A percentile compares a stretch with the other conserved stretches of the same genome.
phyloP scores from a whole-genome alignment of 2,113 vertebrate genomes.

The Vombatus ursinus region DNA sequence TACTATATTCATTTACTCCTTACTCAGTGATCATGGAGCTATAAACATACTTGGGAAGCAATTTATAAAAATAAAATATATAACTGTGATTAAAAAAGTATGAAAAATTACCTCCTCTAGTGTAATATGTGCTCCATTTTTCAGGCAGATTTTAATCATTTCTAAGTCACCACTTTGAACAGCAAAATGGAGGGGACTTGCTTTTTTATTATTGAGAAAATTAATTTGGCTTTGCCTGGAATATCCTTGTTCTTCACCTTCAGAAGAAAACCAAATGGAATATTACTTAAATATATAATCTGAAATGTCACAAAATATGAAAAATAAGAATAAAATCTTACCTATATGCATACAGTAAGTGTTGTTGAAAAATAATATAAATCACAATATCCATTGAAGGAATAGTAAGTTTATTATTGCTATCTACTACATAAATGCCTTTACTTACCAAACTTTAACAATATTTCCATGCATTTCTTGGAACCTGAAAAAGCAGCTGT shows the following conservation, averaged over 20 bases:
- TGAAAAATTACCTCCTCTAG: constrained; percentile 90
- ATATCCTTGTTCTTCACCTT: constrained; percentile 89
- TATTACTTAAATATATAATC: not conserved
- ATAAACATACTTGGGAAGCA: not conserved
- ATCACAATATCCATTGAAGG: not conserved
- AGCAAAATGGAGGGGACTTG: constrained; percentile 94
- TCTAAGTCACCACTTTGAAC: constrained; percentile 95
- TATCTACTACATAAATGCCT: not conserved
- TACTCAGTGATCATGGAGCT: not conserved
- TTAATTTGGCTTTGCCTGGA: constrained; percentile 87
- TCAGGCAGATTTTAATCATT: constrained; percentile 93
- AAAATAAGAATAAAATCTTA: not conserved
- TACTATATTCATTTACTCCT: not conserved
- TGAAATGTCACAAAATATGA: not conserved
- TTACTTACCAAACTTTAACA: constrained; percentile 90
- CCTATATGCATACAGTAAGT: not conserved
- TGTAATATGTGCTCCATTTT: constrained; percentile 92
- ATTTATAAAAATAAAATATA: not conserved
- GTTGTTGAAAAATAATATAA: not conserved
- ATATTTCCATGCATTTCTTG: constrained; percentile 91
- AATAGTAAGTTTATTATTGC: not conserved
- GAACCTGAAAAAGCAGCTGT: constrained; percentile 94
- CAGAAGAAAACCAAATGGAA: constrained; percentile 59
- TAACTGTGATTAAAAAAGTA: not conserved
- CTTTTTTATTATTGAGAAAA: constrained; percentile 90